Conservation (phyloP, 1,140 invertebrate species). For the Cyclargus thomasi region DNA sequence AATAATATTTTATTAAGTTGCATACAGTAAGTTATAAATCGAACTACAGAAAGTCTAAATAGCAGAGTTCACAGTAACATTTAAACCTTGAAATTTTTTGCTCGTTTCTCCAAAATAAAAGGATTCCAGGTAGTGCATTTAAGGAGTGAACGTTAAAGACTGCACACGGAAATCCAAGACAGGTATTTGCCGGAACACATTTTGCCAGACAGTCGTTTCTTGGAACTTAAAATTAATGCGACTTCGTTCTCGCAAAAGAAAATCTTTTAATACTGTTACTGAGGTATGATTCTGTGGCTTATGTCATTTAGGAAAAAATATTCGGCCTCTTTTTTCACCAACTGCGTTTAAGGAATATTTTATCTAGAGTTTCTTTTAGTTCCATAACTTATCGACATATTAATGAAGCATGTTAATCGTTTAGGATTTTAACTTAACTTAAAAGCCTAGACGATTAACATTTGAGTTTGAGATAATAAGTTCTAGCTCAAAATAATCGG, state of each 20-base stretch:
- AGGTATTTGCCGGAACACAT: constrained; percentile 27
- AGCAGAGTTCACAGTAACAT: background rate
- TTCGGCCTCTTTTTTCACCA: background rate
- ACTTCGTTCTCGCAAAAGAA: constrained; percentile 4
- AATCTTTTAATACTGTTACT: constrained; percentile 17
- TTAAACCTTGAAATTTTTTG: constrained; percentile 13
- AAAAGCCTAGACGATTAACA: too few species aligned
- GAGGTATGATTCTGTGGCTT: background rate
- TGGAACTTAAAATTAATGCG: constrained; percentile 23
- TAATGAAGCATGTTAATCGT: too few species aligned
- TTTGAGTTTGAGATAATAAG: too few species aligned
- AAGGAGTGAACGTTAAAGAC: constrained; percentile 22
- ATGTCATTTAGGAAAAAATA: background rate
- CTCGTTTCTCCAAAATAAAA: constrained; percentile 16
- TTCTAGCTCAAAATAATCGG: too few species aligned
- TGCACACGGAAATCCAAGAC: constrained; percentile 27
- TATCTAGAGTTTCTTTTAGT: too few species aligned
- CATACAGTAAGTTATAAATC: background rate
- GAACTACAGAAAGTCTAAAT: background rate
- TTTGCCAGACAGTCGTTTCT: constrained; percentile 19
- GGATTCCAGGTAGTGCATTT: constrained; percentile 20
- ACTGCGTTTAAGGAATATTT: too few species aligned
- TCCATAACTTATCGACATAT: too few species aligned
- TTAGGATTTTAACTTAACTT: too few species aligned
- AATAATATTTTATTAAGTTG: background rate